Conservation (phyloP, 2,113 vertebrate genomes). For the Dromiciops gliroides region DNA sequence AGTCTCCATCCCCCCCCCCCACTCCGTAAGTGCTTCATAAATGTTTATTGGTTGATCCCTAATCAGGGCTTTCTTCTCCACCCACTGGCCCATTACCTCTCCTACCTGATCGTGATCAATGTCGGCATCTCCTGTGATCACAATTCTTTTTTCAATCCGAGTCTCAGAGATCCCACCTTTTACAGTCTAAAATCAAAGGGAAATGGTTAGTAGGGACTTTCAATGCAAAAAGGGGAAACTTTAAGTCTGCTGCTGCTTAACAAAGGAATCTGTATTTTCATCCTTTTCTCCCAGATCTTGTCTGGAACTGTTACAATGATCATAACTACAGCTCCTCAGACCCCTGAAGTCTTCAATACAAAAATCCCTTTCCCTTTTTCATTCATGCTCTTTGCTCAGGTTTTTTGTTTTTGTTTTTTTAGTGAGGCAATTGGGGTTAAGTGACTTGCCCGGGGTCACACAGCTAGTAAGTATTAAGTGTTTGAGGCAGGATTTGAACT, state of each 20-base stretch:
- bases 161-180: slow-evolving; percentile 99
- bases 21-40: background rate
- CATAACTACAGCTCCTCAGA: background rate
- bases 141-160: slow-evolving; percentile 97
- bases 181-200: slow-evolving; percentile 88
- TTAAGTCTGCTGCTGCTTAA: background rate
- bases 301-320: background rate
- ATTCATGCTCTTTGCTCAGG: slow-evolving; percentile 11
- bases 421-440: too few relatives aligned
- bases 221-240: background rate
- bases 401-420: too few relatives aligned
- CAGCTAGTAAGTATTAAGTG: too few relatives aligned
- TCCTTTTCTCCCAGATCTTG: background rate
- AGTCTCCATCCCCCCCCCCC: too few relatives aligned
- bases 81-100: background rate
- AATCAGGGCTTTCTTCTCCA: background rate
- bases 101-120: slow-evolving; percentile 98
- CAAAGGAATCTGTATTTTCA: background rate
- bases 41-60: background rate
- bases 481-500: too few relatives aligned
- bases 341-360: background rate
- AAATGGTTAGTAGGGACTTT: slow-evolving; percentile 18
- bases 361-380: background rate
- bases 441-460: too few relatives aligned
- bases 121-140: slow-evolving; percentile 97